These are phyloP conservation scores for Albula goreensis DNA, from an alignment of 2,113 vertebrate genomes.

Conservation along the genomic window DNA sequence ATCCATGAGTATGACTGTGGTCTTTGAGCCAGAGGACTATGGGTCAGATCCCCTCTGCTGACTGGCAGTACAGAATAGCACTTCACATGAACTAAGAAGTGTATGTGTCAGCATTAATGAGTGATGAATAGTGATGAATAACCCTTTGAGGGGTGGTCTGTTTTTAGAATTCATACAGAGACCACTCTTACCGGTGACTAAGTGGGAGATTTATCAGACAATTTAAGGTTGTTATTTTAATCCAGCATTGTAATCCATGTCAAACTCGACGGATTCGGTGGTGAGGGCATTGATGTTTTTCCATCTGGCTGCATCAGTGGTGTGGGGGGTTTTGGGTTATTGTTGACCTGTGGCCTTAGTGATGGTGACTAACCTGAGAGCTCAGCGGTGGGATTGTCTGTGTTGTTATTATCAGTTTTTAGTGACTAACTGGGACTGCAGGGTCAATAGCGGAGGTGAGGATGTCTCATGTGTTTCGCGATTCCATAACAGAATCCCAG, in stretches of 20 bases:
- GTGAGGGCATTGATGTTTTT: neutral
- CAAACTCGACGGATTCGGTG: neutral
- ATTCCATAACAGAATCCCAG: too few species aligned
- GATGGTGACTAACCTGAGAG: neutral
- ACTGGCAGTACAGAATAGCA: neutral
- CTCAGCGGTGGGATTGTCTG: neutral
- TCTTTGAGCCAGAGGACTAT: neutral
- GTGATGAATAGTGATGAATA: neutral
- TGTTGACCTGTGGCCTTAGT: neutral
- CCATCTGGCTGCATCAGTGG: neutral
- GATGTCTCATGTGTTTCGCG: too few species aligned
- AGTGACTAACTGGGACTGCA: neutral
- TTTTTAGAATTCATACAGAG: neutral
- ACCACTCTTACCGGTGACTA: neutral
- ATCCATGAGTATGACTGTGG: too few species aligned
- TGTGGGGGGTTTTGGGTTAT: neutral
- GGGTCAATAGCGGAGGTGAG: neutral
- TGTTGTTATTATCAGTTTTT: neutral
- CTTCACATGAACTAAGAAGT: neutral
- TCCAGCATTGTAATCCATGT: neutral
- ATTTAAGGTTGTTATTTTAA: neutral
- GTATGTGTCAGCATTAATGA: neutral
- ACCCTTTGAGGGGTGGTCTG: too few species aligned
- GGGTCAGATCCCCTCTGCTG: neutral
- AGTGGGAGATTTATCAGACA: neutral